Conservation (phyloP, 2,797 vertebrate genomes). For the Myripristis jacobus region DNA sequence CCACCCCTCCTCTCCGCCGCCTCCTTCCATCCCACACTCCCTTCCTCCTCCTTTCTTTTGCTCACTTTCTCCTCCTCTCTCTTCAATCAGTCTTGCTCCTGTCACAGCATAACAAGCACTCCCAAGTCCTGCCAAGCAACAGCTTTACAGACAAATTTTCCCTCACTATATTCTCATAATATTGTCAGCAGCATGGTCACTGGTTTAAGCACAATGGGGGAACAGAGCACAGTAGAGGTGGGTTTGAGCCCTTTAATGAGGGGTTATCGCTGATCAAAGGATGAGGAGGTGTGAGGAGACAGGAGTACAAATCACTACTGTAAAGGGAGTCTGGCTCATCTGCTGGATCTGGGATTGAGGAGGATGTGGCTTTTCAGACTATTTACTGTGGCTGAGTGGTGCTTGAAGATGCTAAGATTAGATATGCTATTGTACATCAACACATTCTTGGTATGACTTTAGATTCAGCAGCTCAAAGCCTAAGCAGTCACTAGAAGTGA, state of each 20-base stretch:
- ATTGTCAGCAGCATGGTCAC: conserved; percentile 9
- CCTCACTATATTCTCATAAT: not conserved
- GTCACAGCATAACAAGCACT: conserved; percentile 23
- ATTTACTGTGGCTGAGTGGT: conserved; percentile 49
- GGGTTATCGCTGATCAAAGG: conserved; percentile 58
- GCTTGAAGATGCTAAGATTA: conserved; percentile 64
- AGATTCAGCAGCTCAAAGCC: conserved; percentile 22
- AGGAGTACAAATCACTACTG: conserved; percentile 32
- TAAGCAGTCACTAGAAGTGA: conserved; percentile 13
- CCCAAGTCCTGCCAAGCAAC: not conserved
- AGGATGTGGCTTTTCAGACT: conserved; percentile 36
- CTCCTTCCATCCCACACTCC: conserved; percentile 1
- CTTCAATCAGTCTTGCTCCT: conserved; percentile 19
- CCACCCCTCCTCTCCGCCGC: conserved; percentile 20
- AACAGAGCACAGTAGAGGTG: conserved; percentile 7
- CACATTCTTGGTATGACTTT: conserved; percentile 48
- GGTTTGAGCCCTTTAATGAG: conserved; percentile 45
- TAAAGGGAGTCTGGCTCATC: conserved; percentile 33
- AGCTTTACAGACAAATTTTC: conserved; percentile 30
- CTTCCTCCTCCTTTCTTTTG: conserved; percentile 17
- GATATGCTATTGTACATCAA: conserved; percentile 53
- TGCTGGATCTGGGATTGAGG: conserved; percentile 27
- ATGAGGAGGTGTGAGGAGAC: conserved; percentile 7
- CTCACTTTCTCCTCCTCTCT: conserved; percentile 38
- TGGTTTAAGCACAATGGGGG: conserved; percentile 14